Percentiles rank a stretch among this genome's conserved stretches.
Conservation (phyloP, 1,140 invertebrate species). For the Platyura marginata region DNA sequence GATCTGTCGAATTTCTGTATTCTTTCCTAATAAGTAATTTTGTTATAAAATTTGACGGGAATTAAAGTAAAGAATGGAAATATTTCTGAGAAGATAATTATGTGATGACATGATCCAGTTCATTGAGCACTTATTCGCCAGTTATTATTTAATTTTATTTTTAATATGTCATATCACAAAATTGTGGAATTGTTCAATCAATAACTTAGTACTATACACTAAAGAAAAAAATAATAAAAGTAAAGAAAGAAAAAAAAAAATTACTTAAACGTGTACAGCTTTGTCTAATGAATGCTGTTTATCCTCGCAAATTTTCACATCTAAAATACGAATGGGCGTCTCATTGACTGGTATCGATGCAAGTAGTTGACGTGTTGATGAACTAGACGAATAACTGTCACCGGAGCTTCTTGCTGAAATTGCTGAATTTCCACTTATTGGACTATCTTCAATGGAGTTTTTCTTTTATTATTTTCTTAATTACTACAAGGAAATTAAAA, state of each 20-base stretch:
- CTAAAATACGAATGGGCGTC: not conserved
- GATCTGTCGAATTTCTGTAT: too few species aligned
- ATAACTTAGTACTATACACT: too few species aligned
- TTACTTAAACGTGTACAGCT: slow-evolving; percentile 1
- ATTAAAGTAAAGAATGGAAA: not conserved
- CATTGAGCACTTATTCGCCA: not conserved
- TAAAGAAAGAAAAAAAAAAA: too few species aligned
- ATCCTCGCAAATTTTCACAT: not conserved
- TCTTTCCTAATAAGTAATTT: too few species aligned
- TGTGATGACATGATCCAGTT: not conserved
- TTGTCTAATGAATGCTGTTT: not conserved
- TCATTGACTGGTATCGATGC: not conserved
- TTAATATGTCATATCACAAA: too few species aligned
- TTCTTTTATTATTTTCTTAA: too few species aligned
- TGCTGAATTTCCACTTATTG: slow-evolving; percentile 27
- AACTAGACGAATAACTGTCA: slow-evolving; percentile 53
- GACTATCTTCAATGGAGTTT: slow-evolving; percentile 35
- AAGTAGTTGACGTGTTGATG: slow-evolving; percentile 45
- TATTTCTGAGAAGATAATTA: not conserved
- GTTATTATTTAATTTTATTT: too few species aligned
- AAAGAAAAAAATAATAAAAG: too few species aligned
- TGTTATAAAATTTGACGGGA: too few species aligned
- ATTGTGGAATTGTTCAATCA: too few species aligned
- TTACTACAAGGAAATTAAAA: too few species aligned
- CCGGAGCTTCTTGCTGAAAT: slow-evolving; percentile 48